Percentiles rank a stretch among this genome's conserved stretches.
phyloP scores from a whole-genome alignment of 2,113 vertebrate species.

The Neodon shergylaensis region DNA sequence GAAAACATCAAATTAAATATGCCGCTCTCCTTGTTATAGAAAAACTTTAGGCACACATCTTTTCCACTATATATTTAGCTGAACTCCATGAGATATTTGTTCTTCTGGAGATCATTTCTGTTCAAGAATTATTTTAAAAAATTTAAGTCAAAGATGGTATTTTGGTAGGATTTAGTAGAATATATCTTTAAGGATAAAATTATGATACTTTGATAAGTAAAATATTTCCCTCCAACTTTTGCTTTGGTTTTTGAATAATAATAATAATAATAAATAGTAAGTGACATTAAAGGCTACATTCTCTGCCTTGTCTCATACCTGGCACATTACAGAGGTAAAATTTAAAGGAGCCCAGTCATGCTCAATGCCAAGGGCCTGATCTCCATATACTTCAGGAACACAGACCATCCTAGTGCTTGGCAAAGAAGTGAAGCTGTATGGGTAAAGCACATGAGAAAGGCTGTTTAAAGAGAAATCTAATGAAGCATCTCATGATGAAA shows the following conservation, averaged over 20 bases:
- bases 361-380: background rate
- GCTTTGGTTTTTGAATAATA: background rate
- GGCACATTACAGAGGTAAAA: no score
- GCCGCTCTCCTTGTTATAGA: background rate
- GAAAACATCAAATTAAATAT: background rate
- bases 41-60: background rate
- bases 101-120: background rate
- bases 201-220: background rate
- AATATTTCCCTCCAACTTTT: background rate
- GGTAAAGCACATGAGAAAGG: rapidly evolving
- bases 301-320: background rate
- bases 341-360: no score
- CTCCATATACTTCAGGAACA: background rate
- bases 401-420: background rate
- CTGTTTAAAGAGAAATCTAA: background rate
- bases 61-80: background rate
- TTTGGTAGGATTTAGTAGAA: background rate
- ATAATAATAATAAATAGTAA: background rate
- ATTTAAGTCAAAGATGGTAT: background rate
- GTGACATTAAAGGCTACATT: background rate
- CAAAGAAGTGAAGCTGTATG: background rate
- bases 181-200: background rate
- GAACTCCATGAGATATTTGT: background rate
- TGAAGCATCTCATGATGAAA: background rate
- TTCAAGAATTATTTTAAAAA: background rate